These are phyloP conservation scores for Dendroctonus valens DNA, from an alignment of 1,140 invertebrate genomes.

Conservation along the genomic window DNA sequence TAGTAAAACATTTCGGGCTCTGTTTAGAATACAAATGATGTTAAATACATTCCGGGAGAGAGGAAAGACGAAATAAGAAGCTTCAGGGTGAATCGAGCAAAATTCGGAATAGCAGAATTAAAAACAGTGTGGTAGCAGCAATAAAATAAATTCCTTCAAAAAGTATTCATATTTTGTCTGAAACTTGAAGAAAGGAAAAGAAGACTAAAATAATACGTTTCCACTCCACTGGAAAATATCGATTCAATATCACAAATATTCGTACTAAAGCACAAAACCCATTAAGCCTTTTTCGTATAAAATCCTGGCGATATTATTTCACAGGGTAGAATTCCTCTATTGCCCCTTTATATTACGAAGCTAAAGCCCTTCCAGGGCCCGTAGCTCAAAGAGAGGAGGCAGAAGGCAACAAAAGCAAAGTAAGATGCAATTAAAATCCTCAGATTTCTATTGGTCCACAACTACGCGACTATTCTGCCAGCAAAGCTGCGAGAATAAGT, in stretches of 20 bases:
- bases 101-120: too few relatives aligned
- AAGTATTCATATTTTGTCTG: too few relatives aligned
- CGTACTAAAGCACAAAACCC: too few relatives aligned
- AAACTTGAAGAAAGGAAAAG: too few relatives aligned
- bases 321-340: too few relatives aligned
- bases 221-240: too few relatives aligned
- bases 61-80: constrained; percentile 20
- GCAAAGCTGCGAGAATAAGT: background rate
- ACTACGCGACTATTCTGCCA: constrained; percentile 14
- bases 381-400: constrained; percentile 44
- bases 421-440: constrained; percentile 50
- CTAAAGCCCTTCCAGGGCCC: constrained; percentile 6
- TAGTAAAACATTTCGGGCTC: constrained; percentile 26
- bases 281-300: too few relatives aligned
- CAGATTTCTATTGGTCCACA: constrained; percentile 47
- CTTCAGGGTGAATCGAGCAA: background rate
- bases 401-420: constrained; percentile 49
- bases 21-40: constrained; percentile 33
- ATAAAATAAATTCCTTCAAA: too few relatives aligned
- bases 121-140: too few relatives aligned
- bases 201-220: too few relatives aligned
- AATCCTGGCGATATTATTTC: too few relatives aligned
- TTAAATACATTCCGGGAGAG: constrained; percentile 15
- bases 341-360: background rate
- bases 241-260: too few relatives aligned